Evolutionary conservation across 2,888 invertebrate species (phyloP).

Genomic region (Melinaea marsaeus): DNA sequence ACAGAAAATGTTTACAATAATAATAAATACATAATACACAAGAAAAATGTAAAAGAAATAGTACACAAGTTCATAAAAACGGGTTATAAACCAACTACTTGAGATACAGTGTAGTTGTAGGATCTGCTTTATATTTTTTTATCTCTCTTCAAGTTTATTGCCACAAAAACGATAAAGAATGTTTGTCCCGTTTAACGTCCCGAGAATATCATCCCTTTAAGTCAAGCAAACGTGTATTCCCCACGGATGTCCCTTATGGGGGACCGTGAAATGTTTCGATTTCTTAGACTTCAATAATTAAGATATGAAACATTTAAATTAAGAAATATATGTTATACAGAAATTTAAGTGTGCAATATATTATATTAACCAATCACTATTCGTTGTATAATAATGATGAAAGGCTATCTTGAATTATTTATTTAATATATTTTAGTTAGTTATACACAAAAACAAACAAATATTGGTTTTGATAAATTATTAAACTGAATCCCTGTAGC

Average conservation of each 20-base stretch:
- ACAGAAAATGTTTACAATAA: no score
- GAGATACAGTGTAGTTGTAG: not conserved
- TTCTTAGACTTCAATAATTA: not conserved
- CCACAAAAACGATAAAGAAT: slow-evolving; percentile 20
- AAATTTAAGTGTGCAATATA: no score
- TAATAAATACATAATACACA: no score
- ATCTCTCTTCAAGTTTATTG: slow-evolving; percentile 18
- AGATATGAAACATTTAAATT: no score
- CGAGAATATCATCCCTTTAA: slow-evolving; percentile 12
- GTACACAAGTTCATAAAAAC: not conserved
- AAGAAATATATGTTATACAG: no score
- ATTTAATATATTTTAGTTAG: no score
- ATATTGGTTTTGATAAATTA: not conserved
- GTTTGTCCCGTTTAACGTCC: slow-evolving; percentile 15
- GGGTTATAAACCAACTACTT: not conserved
- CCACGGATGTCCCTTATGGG: slow-evolving; percentile 33
- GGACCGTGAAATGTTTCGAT: not conserved
- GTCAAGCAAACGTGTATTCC: slow-evolving; percentile 34
- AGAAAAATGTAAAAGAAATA: not conserved
- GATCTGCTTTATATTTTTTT: slow-evolving; percentile 5
- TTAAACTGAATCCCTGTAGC: not conserved
- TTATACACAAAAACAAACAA: no score
- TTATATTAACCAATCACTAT: no score
- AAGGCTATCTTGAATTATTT: no score
- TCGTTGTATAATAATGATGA: no score